Conservation (phyloP, 2,888 invertebrate species). For the Dinocampus coccinellae region DNA sequence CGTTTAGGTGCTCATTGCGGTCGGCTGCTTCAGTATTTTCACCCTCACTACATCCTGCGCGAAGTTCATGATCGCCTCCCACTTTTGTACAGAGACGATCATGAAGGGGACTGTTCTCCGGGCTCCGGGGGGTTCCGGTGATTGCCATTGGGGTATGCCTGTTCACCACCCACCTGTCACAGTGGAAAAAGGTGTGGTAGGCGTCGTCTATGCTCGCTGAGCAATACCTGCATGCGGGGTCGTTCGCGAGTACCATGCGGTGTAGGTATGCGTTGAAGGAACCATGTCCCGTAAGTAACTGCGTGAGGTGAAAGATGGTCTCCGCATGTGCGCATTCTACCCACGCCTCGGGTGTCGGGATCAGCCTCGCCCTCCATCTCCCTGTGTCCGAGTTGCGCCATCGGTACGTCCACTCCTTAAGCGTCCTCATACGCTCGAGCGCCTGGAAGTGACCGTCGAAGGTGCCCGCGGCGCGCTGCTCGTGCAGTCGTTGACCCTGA, state of each 20-base stretch:
- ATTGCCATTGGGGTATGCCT: no score
- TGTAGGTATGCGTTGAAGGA: constrained; percentile 43
- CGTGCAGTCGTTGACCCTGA: not conserved
- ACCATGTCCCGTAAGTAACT: constrained; percentile 48
- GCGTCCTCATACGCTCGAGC: constrained; percentile 16
- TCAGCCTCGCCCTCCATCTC: constrained; percentile 26
- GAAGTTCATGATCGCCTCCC: no score
- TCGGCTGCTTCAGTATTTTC: no score
- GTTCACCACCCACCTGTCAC: constrained; percentile 32
- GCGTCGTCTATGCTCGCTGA: constrained; percentile 30
- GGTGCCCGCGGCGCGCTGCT: not conserved
- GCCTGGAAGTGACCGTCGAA: no score
- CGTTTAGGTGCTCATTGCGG: no score
- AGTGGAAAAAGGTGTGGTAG: constrained; percentile 43
- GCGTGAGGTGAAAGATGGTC: constrained; percentile 44
- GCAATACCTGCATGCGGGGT: constrained; percentile 37
- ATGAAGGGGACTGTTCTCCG: no score
- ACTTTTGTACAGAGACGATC: no score
- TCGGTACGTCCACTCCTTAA: constrained; percentile 14
- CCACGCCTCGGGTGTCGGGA: constrained; percentile 29
- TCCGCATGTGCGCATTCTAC: constrained; percentile 24
- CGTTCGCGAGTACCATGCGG: constrained; percentile 31
- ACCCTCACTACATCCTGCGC: no score
- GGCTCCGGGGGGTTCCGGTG: no score
- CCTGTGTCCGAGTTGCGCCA: constrained; percentile 15